Evolutionary conservation across 1,140 invertebrate genomes (phyloP).

Genomic region (Uloborus diversus): DNA sequence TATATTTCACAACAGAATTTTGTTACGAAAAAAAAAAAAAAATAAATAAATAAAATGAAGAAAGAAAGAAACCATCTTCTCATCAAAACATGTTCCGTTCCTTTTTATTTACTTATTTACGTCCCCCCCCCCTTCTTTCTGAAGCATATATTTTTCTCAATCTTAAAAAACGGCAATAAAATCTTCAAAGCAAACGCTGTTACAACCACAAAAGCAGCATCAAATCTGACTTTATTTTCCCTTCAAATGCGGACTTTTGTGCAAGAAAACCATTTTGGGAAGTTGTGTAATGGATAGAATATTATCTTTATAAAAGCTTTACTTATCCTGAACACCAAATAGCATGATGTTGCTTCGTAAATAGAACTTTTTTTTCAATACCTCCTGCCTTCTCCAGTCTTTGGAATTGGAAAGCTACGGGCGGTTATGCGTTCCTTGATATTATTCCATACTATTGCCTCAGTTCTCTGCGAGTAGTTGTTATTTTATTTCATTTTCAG

Average conservation of each 20-base stretch:
- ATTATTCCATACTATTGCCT: background rate
- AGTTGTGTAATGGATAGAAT: slow-evolving; percentile 45
- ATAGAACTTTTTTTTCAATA: background rate
- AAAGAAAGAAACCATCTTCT: too few species aligned
- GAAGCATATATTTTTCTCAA: too few species aligned
- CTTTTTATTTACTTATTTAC: background rate
- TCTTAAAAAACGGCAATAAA: too few species aligned
- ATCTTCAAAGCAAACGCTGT: too few species aligned
- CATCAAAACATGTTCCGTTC: background rate
- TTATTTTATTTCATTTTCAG: too few species aligned
- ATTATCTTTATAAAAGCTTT: slow-evolving; percentile 52
- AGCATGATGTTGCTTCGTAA: background rate
- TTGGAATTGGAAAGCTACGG: slow-evolving; percentile 6
- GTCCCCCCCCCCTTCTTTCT: background rate
- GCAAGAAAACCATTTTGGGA: slow-evolving; percentile 43
- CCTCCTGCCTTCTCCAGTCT: too few species aligned
- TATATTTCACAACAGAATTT: too few species aligned
- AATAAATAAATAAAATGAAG: too few species aligned
- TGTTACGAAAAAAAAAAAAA: too few species aligned
- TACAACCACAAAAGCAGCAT: too few species aligned
- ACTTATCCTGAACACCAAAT: slow-evolving; percentile 12
- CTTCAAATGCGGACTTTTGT: slow-evolving; percentile 8
- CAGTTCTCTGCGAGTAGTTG: too few species aligned
- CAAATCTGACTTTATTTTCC: slow-evolving; percentile 21
- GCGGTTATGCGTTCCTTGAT: background rate